phyloP scores from a whole-genome alignment of 2,888 invertebrate species.

The Limenitis camilla region DNA sequence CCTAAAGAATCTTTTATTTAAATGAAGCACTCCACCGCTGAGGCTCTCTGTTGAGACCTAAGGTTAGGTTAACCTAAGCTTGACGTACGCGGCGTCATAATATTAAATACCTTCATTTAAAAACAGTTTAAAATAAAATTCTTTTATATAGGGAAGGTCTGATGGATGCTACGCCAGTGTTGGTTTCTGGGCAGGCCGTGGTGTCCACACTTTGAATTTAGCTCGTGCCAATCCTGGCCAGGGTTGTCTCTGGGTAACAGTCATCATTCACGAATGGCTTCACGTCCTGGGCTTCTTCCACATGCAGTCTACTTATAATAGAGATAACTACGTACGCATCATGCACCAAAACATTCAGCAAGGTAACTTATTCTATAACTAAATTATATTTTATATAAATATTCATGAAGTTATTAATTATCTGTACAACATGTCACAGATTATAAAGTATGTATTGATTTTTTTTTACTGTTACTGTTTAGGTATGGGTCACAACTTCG shows the following conservation, averaged over 20 bases:
- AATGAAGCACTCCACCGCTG: too few species aligned
- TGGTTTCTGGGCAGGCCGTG: conserved; percentile 50
- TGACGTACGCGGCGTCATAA: not conserved
- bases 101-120: not conserved
- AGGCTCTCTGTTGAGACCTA: too few species aligned
- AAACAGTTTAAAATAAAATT: not conserved
- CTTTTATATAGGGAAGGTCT: conserved; percentile 35
- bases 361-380: too few species aligned
- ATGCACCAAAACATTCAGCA: conserved; percentile 78
- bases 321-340: conserved; percentile 76
- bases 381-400: too few species aligned
- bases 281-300: conserved; percentile 65
- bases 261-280: conserved; percentile 83
- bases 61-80: too few species aligned
- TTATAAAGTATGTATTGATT: too few species aligned
- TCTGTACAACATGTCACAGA: too few species aligned
- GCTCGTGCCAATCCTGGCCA: conserved; percentile 54
- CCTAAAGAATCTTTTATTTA: too few species aligned
- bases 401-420: too few species aligned
- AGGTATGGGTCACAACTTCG: conserved; percentile 67
- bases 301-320: conserved; percentile 60
- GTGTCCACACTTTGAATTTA: conserved; percentile 68
- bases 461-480: conserved; percentile 20
- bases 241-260: conserved; percentile 77
- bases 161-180: conserved; percentile 58